Evolutionary conservation across 2,888 invertebrate species (phyloP), one percentile per base, ranked within the genome.

Genomic region (Amphimallon solstitiale): DNA sequence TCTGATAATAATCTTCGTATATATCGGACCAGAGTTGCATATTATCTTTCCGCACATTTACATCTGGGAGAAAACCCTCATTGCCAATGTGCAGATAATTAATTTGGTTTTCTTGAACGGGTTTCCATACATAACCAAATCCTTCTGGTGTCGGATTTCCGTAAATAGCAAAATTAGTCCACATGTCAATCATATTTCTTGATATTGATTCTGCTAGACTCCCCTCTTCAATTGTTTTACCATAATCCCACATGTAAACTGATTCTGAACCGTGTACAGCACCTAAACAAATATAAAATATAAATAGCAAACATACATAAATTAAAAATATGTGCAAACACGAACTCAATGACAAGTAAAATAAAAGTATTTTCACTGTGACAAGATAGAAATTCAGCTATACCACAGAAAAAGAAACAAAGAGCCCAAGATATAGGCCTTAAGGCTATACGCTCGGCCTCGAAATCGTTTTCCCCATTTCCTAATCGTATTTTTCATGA

Each of bases 121-220:
- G 65, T 7, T 35, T 35, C 65, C 54, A 65, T 9, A 10, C 46
- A 6, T 48, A 45, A 6, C 19, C 59, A 4, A n/a, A 19, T 21
- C 23, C 37, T 10, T 66, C 43, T 2, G 51, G 45, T 2, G 61
- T 66, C 10, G 65, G 65, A n/a, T 49, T 40, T 14, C 61, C 65
- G 35, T 17, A 61, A 10, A 49, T 66, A 0, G 65, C 65, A 40
- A 66, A 66, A 34, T 66, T 61, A 10, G 61, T 61, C 65, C 65
- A 66, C 19, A 66, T 23, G 10, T 23, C 38, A 21, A 66, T 45
- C 61, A 66, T 51, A 10, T 14, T 12, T 23, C 12, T 15, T 21
- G 52, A 12, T 12, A 19, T 12, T 10, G n/a, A 7, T 17, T 66
- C 60, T 40, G 49, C 61, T 23, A 51, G 17, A 19, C 51, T 49